These are phyloP conservation scores for Cheilosia pagana DNA, from an alignment of 2,888 invertebrate species.

Conservation along the genomic window DNA sequence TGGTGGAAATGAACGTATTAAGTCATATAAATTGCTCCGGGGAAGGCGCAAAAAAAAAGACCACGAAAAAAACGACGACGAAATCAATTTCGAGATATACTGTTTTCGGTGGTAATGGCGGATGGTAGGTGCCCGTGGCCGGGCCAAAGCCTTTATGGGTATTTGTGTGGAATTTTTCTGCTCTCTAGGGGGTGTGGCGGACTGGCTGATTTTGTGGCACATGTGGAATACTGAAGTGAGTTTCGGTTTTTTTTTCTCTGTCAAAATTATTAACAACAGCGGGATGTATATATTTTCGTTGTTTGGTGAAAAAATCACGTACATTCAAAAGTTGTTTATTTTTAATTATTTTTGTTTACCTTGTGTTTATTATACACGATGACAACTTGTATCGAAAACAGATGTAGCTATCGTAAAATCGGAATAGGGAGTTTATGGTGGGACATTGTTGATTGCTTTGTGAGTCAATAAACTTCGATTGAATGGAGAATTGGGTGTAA, in stretches of 20 bases:
- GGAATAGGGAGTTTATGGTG: slow-evolving; percentile 9
- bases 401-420: slow-evolving; percentile 33
- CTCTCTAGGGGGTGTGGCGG: slow-evolving; percentile 26
- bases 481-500: slow-evolving; percentile 13
- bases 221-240: slow-evolving; percentile 67
- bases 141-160: slow-evolving; percentile 25
- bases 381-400: slow-evolving; percentile 40
- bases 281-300: not conserved
- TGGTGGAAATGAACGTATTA: slow-evolving; percentile 64
- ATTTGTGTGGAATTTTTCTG: slow-evolving; percentile 14
- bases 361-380: slow-evolving; percentile 60
- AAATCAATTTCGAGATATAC: slow-evolving; percentile 65
- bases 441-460: slow-evolving; percentile 10
- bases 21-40: slow-evolving; percentile 68
- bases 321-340: slow-evolving; percentile 63
- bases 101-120: slow-evolving; percentile 10
- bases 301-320: slow-evolving; percentile 60
- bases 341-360: slow-evolving; percentile 74
- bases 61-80: too few relatives aligned
- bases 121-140: slow-evolving; percentile 7
- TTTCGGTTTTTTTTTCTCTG: not conserved
- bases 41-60: not conserved
- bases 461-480: slow-evolving; percentile 28
- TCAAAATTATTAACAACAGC: not conserved
- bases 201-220: slow-evolving; percentile 32